phyloP scores from a whole-genome alignment of 2,888 invertebrate species.

The Lomographa bimaculata region DNA sequence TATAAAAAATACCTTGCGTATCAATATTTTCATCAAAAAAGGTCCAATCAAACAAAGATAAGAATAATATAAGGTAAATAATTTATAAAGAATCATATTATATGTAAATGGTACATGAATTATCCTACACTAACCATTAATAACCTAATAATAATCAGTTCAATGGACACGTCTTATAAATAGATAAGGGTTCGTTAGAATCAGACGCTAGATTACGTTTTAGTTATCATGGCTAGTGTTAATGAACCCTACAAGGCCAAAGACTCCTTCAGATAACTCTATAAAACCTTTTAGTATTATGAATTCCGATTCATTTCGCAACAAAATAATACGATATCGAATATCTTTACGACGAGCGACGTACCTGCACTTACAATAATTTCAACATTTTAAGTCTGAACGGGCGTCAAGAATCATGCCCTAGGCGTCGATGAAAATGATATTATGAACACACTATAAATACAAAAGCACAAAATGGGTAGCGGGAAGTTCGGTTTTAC shows the following conservation, averaged over 20 bases:
- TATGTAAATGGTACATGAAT: too few relatives aligned
- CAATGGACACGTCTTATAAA: constrained; percentile 24
- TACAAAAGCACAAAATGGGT: constrained; percentile 68
- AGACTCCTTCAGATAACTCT: constrained; percentile 69
- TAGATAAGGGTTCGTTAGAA: constrained; percentile 56
- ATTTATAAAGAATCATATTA: too few relatives aligned
- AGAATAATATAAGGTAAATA: too few relatives aligned
- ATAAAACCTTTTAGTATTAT: constrained; percentile 80
- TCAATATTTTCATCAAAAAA: too few relatives aligned
- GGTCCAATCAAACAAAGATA: too few relatives aligned
- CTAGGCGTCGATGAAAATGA: constrained; percentile 49
- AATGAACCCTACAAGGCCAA: constrained; percentile 78
- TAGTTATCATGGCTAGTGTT: constrained; percentile 68
- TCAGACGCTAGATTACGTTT: constrained; percentile 70
- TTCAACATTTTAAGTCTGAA: constrained; percentile 51
- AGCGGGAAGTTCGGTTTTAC: constrained; percentile 74
- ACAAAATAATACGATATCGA: constrained; percentile 72
- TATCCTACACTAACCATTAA: constrained; percentile 29
- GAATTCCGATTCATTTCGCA: constrained; percentile 69
- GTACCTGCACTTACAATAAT: constrained; percentile 53
- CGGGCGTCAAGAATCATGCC: constrained; percentile 45
- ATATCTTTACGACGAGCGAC: constrained; percentile 70
- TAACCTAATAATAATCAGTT: constrained; percentile 24
- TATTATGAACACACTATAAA: constrained; percentile 45
- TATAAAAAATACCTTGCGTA: too few relatives aligned